These are phyloP conservation scores for Oreochromis grahami DNA, from an alignment of 2,797 vertebrate genomes.

Conservation along the genomic window DNA sequence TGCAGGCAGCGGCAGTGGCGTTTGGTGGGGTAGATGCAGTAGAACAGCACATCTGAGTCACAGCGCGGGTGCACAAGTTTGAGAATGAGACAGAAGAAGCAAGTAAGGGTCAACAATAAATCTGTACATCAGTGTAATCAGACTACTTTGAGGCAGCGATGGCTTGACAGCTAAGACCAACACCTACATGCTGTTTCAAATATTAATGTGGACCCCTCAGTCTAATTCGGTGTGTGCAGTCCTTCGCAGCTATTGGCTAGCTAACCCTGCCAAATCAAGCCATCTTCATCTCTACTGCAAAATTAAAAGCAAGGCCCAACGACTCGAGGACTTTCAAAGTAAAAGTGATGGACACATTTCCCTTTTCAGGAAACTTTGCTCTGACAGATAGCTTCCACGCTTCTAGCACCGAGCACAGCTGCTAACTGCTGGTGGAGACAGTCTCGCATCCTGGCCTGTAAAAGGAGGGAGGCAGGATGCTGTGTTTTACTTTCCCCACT, in stretches of 20 bases:
- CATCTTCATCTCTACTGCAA: background rate
- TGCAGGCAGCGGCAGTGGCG: slow-evolving; percentile 81
- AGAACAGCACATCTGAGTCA: slow-evolving; percentile 85
- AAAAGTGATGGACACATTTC: background rate
- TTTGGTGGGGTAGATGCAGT: slow-evolving; percentile 85
- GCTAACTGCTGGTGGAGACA: background rate
- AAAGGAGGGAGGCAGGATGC: background rate
- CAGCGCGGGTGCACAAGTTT: background rate
- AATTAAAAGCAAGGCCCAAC: background rate
- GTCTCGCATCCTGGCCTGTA: background rate
- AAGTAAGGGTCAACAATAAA: background rate
- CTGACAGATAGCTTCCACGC: background rate
- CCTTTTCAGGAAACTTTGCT: background rate
- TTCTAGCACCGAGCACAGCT: background rate
- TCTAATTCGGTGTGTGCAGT: background rate
- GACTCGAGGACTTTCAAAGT: background rate
- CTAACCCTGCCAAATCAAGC: background rate
- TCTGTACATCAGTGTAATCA: background rate
- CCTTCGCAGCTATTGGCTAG: background rate
- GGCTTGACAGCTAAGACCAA: background rate
- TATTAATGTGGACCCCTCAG: background rate
- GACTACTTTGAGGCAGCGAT: background rate
- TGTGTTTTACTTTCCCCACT: background rate
- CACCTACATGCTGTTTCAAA: background rate
- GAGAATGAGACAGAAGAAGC: background rate